Evolutionary conservation across 92 coral and sea anemone genomes (phyloP).

Genomic region (Anthopleura xanthogrammica): DNA sequence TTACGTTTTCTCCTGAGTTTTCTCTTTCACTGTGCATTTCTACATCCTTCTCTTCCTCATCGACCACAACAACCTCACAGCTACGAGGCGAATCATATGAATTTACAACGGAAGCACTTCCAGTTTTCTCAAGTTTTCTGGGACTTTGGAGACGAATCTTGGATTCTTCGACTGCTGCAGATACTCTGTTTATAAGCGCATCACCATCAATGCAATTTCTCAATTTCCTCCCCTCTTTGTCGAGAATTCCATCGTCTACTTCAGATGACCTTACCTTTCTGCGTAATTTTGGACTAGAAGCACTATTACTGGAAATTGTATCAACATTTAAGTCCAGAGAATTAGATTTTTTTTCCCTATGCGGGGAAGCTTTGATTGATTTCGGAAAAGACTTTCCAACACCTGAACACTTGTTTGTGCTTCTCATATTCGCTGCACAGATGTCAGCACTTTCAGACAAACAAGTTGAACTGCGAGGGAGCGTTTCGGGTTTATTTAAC

Average conservation of each 20-base stretch:
- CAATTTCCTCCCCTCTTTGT: not conserved
- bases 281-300: too few relatives aligned
- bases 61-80: not conserved
- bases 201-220: not conserved
- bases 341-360: not conserved
- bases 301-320: too few relatives aligned
- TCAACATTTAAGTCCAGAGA: not conserved
- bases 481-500: not conserved
- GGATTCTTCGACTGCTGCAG: not conserved
- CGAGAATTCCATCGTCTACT: not conserved
- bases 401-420: constrained; percentile 20
- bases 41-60: not conserved
- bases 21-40: not conserved
- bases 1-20: not conserved
- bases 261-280: too few relatives aligned
- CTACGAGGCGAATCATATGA: not conserved
- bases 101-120: not conserved
- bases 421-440: constrained; percentile 21
- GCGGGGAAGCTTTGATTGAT: not conserved
- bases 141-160: not conserved
- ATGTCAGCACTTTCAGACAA: not conserved
- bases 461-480: not conserved
- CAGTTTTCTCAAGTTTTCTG: not conserved
- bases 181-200: not conserved
- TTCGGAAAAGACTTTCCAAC: constrained; percentile 10